Evolutionary conservation across 2,888 invertebrate species (phyloP), one percentile per base, ranked within the genome.

Genomic region (Pristionchus entomophagus): DNA sequence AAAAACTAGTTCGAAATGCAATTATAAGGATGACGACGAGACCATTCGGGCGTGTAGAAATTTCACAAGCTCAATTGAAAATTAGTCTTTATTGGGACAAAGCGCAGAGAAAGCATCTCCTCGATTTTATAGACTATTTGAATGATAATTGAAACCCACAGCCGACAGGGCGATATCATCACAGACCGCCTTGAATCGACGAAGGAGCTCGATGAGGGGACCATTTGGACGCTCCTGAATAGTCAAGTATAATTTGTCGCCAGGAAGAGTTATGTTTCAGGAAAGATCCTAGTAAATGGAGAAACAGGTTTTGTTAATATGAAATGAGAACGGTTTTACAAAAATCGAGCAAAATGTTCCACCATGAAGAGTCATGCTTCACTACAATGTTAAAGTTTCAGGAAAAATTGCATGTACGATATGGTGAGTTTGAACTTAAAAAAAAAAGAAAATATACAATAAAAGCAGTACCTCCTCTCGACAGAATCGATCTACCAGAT

Each of bases 401-500:
- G n/a, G n/a, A n/a, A n/a, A n/a, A n/a, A n/a, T n/a, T n/a, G n/a
- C n/a, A n/a, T n/a, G n/a, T n/a, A n/a, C n/a, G 12, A 22, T 26
- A 8, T 22, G 22, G 22, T 22, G 19, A 8, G 59, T 8, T 26
- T 26, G n/a, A 12, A 59, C 8, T 59, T 12, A 8, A 59, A 59
- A 26, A 26, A 26, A 59, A 59, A 59, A 12, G 29, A 26, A 59
- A 26, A 35, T 2, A 35, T 2, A 90, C 51, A 32, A n/a, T n/a
- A 14, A 51, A 26, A 51, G 8, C 49, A n/a, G 5, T 32, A 82
- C 82, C 82, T 82, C 82, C 41, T 59, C 91, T 86, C 89, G 38
- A 29, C 91, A 86, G 86, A 93, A 93, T 26, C 88, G 87, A 49
- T 92, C 91, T 2, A 92, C 90, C 85, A 91, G 91, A 26, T 90